Conservation (phyloP, 1,140 invertebrate species). For the Drosophila novamexicana region DNA sequence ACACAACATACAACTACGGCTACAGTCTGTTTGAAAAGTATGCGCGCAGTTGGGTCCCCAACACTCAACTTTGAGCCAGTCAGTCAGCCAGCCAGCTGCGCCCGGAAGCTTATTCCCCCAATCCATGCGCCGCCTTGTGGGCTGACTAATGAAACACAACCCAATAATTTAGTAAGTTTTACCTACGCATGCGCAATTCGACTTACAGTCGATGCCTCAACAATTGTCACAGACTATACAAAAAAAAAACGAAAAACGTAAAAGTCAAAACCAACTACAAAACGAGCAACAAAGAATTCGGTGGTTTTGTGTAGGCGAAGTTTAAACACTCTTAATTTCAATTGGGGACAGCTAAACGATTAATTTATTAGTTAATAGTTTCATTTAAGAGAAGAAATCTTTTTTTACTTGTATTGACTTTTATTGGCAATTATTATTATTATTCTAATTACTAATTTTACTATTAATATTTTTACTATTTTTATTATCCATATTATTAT, state of each 20-base stretch:
- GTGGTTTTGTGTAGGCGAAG: neutral
- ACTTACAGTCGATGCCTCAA: slow-evolving; percentile 63
- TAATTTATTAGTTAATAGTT: no score
- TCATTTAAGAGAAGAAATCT: no score
- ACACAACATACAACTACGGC: slow-evolving; percentile 14
- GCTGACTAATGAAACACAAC: slow-evolving; percentile 80
- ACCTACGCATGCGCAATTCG: slow-evolving; percentile 75
- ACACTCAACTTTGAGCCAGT: slow-evolving; percentile 13
- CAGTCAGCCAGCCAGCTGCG: slow-evolving; percentile 53
- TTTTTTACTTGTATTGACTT: no score
- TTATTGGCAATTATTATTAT: no score
- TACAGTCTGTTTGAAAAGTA: slow-evolving; percentile 64
- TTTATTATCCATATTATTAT: no score
- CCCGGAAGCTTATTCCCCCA: slow-evolving; percentile 24
- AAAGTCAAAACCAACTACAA: neutral
- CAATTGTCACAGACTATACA: slow-evolving; percentile 67
- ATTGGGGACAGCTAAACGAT: no score
- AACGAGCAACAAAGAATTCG: slow-evolving; percentile 7
- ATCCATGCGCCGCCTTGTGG: slow-evolving; percentile 37
- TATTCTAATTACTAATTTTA: no score
- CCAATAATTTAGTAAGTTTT: slow-evolving; percentile 80
- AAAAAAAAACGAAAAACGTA: slow-evolving; percentile 38
- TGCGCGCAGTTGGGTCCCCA: slow-evolving; percentile 51
- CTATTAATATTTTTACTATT: no score
- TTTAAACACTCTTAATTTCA: slow-evolving; percentile 1